Percentiles rank a stretch among this genome's conserved stretches.
Evolutionary conservation across 2,888 invertebrate species (phyloP).

Genomic region (Caenorhabditis macrosperma): DNA sequence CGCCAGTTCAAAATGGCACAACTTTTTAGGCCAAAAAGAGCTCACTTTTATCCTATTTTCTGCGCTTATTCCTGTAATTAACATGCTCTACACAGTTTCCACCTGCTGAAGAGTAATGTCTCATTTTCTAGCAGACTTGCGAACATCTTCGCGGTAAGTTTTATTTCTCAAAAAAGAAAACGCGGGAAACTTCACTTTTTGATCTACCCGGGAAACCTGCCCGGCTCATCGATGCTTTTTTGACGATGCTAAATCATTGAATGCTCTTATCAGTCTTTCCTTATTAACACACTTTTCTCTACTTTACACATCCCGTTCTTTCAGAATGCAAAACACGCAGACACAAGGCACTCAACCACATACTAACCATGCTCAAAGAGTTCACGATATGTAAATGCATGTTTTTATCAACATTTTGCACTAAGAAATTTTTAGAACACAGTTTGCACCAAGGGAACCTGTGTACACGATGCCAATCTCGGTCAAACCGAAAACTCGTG

Average conservation of each 20-base stretch:
- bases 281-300: neutral
- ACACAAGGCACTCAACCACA: constrained; percentile 6
- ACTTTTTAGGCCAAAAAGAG: constrained; percentile 18
- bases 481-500: constrained; percentile 62
- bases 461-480: constrained; percentile 61
- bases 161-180: neutral
- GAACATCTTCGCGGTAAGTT: neutral
- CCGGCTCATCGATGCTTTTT: too few species aligned
- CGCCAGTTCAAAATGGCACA: constrained; percentile 36
- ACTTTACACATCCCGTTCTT: neutral
- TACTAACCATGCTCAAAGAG: constrained; percentile 41
- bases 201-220: neutral
- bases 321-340: constrained; percentile 60
- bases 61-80: neutral
- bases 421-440: constrained; percentile 4
- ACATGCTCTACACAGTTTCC: too few species aligned
- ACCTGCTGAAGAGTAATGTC: too few species aligned
- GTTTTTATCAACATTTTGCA: neutral
- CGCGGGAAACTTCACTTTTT: neutral
- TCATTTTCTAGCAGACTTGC: neutral
- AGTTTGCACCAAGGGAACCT: constrained; percentile 23
- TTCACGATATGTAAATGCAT: constrained; percentile 64
- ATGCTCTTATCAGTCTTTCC: too few species aligned
- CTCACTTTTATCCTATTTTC: constrained; percentile 5
- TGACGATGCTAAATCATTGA: too few species aligned